Conservation (phyloP, 2,113 vertebrate species). For the Daphoenositta chrysoptera region DNA sequence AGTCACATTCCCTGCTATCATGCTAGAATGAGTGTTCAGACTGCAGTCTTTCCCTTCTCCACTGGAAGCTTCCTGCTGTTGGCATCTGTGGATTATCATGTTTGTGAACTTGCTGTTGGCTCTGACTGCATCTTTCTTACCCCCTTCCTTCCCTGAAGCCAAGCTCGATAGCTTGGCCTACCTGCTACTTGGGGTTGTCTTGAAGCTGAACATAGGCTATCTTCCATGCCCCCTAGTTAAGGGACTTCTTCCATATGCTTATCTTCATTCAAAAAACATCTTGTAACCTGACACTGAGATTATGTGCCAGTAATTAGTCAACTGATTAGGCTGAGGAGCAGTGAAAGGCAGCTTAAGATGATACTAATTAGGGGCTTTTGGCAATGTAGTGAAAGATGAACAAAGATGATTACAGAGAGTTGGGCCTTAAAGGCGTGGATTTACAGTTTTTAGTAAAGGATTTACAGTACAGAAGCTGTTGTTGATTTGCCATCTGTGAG, state of each 20-base stretch:
- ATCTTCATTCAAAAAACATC: neutral
- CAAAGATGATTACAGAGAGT: conserved; percentile 35
- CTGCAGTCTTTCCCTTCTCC: neutral
- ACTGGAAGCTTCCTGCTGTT: neutral
- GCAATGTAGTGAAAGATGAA: conserved; percentile 7
- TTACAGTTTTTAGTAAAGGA: conserved; percentile 42
- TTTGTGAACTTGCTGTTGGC: neutral
- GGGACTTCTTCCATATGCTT: neutral
- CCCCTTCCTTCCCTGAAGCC: neutral
- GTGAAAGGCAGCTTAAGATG: conserved; percentile 38
- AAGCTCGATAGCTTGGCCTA: neutral
- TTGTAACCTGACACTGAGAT: neutral
- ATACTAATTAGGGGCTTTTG: conserved; percentile 56
- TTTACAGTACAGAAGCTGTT: conserved; percentile 32
- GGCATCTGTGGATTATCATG: neutral
- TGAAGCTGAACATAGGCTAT: neutral
- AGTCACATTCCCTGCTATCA: fast-evolving
- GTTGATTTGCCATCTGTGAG: conserved; percentile 27
- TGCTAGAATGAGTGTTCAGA: neutral
- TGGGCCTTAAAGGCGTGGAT: conserved; percentile 19
- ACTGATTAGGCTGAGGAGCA: conserved; percentile 23
- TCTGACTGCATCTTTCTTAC: neutral
- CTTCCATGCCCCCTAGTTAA: neutral
- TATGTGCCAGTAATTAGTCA: conserved; percentile 32
- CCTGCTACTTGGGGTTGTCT: neutral